Conservation (phyloP, 2,888 invertebrate species). For the Eristalinus sepulchralis region DNA sequence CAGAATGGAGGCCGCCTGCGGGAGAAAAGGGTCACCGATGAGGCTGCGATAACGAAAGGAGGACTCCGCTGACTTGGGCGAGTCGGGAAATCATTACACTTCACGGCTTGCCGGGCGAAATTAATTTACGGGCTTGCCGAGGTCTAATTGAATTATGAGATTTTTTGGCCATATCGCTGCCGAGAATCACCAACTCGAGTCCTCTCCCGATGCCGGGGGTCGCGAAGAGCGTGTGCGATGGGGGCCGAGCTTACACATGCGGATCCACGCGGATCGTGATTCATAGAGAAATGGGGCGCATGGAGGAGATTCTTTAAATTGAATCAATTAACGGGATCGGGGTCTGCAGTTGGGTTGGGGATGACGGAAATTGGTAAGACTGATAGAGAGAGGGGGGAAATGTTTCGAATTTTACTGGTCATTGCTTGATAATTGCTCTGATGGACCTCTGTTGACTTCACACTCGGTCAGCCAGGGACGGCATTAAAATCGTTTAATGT, state of each 20-base stretch:
- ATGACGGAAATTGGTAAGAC: not conserved
- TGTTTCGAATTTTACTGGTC: slow-evolving; percentile 17
- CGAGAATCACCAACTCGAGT: slow-evolving; percentile 42
- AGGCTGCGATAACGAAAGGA: slow-evolving; percentile 31
- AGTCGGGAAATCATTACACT: not conserved
- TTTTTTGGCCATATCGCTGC: slow-evolving; percentile 57
- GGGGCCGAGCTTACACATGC: slow-evolving; percentile 6
- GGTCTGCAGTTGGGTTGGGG: not conserved
- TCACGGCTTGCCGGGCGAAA: slow-evolving; percentile 36
- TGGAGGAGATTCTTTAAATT: not conserved
- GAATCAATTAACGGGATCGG: not conserved
- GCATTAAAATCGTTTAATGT: slow-evolving; percentile 13
- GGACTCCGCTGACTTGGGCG: not conserved
- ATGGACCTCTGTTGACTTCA: slow-evolving; percentile 31
- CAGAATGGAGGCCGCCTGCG: slow-evolving; percentile 1
- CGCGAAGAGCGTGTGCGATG: not conserved
- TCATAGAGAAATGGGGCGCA: slow-evolving; percentile 3
- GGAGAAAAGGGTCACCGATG: slow-evolving; percentile 61
- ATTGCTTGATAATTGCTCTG: slow-evolving; percentile 26
- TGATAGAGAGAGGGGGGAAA: not conserved
- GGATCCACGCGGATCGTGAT: not conserved
- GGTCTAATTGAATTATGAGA: slow-evolving; percentile 70
- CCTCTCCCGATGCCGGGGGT: not conserved
- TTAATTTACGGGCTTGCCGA: slow-evolving; percentile 66
- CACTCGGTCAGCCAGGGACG: slow-evolving; percentile 16